These are phyloP conservation scores for Ascaphus truei DNA, from an alignment of 2,113 vertebrate species.

Conservation along the genomic window DNA sequence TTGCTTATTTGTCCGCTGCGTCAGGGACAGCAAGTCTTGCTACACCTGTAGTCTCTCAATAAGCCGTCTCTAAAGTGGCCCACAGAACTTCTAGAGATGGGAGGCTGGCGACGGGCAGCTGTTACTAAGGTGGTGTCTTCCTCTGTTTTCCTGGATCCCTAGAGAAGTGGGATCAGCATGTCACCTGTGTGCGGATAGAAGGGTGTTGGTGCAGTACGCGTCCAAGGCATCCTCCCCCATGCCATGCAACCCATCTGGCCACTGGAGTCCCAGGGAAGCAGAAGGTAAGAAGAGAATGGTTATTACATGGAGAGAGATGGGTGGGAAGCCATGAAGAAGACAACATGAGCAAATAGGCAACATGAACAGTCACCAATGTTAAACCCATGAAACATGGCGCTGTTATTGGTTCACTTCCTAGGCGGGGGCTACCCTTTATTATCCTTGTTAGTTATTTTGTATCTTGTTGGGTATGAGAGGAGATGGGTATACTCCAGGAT, in stretches of 20 bases:
- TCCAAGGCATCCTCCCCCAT: conserved; percentile 90
- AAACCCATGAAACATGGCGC: too few species aligned
- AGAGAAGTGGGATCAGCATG: conserved; percentile 99
- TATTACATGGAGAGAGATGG: not conserved
- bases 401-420: too few species aligned
- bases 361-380: too few species aligned
- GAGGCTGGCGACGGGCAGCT: conserved; percentile 45
- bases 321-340: too few species aligned
- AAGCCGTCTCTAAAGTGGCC: too few species aligned
- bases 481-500: not conserved
- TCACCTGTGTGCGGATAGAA: conserved; percentile 87
- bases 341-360: too few species aligned
- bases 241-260: conserved; percentile 88
- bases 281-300: conserved; percentile 71
- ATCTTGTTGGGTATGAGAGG: not conserved
- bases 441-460: not conserved
- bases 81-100: too few species aligned
- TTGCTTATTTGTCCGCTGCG: too few species aligned
- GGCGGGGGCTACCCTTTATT: too few species aligned
- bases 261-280: conserved; percentile 95
- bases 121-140: conserved; percentile 89
- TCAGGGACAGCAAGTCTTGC: too few species aligned
- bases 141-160: conserved; percentile 87
- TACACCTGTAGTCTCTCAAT: too few species aligned
- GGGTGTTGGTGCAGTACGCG: conserved; percentile 86